Evolutionary conservation across 2,113 vertebrate genomes (phyloP), one percentile per base, ranked within the genome.

Genomic region (Petrocephalus microphthalmus): DNA sequence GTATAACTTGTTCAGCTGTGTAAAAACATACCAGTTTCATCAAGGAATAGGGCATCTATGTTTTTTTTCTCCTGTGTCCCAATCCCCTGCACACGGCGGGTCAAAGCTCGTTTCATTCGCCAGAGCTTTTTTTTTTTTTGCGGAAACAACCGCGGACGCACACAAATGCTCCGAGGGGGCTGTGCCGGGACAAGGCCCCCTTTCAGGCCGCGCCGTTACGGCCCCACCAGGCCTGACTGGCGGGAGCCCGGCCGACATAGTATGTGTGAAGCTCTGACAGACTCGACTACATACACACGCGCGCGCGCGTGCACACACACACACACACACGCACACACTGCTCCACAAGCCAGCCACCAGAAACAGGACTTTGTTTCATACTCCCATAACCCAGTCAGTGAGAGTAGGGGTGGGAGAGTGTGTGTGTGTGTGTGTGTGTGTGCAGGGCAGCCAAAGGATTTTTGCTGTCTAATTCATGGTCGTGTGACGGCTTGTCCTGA

Each of bases 141-240:
- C 85, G 33, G 67, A 87, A 78, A 53, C 25, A 47, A 78, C 64
- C 64, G 5, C 47, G 71, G 51, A 87, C 89, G 90, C 88, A 51
- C 51, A 90, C 81, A 71, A 13, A 86, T 88, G 89, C 87, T 91
- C 84, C 81, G 64, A 53, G 91, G 45, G 84, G 88, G 29, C 81
- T 89, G 87, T 47, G 89, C 88, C 83, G 85, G 74, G 89, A 92
- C 91, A 92, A 91, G 91, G 89, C 81, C 25, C 88, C 88, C 91
- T 92, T 92, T 92, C 89, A 91, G 88, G 89, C 22, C 85, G 86
- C 45, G 52, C 88, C 49, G 37, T 87, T 88, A 71, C 2, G 67
- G 20, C 51, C 67, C 87, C 49, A 33, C 87, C 87, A 81, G 47
- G 29, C 29, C 29, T 81, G 71, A 53, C 71, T 45, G 52, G 25